Conservation (phyloP, 2,113 vertebrate genomes). For the Geothlypis trichas region DNA sequence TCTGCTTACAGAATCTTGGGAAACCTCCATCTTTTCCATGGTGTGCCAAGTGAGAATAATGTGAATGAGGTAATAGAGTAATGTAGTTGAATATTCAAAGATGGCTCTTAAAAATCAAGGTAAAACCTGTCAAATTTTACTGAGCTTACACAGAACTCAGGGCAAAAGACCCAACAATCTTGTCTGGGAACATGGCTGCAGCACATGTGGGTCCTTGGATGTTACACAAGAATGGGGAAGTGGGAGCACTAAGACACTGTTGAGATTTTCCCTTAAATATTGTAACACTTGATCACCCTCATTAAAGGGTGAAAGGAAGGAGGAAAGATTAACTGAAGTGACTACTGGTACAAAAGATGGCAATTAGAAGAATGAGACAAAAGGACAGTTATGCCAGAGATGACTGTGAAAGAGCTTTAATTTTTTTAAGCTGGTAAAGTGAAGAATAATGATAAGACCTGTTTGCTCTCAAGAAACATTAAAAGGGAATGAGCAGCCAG, state of each 20-base stretch:
- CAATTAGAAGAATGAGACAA: background rate
- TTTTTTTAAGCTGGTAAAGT: background rate
- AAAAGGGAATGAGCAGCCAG: background rate
- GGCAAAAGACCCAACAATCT: background rate
- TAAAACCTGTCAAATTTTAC: background rate
- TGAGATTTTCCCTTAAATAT: background rate
- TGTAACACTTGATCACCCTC: background rate
- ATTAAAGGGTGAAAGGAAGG: background rate
- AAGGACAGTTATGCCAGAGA: background rate
- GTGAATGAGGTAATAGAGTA: background rate
- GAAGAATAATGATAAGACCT: background rate
- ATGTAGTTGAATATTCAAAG: background rate
- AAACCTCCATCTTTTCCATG: background rate
- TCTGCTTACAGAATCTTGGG: background rate
- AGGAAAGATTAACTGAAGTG: background rate
- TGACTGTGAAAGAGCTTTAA: background rate
- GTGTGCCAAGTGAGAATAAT: background rate
- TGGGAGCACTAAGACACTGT: background rate
- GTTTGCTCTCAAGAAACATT: background rate
- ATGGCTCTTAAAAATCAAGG: background rate
- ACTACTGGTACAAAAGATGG: background rate
- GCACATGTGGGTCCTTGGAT: background rate
- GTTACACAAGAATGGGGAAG: background rate
- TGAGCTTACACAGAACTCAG: background rate
- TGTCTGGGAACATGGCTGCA: fast-evolving